Conservation (phyloP, 2,797 vertebrate species). For the Aulostomus chinensis region DNA sequence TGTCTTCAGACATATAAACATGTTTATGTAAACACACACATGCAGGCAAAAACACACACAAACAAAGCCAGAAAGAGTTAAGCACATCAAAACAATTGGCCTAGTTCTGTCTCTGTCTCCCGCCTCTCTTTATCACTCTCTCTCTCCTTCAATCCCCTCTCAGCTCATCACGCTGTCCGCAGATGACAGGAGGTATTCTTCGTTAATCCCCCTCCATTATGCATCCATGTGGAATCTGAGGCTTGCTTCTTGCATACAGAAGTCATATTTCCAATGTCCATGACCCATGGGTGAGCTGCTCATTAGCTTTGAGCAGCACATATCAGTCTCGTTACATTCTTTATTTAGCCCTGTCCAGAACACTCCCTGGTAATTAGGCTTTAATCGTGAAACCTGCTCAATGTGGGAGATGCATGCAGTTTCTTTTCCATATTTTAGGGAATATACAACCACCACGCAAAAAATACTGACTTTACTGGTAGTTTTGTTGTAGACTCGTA, state of each 20-base stretch:
- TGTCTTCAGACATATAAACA: background rate
- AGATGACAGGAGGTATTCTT: slow-evolving; percentile 77
- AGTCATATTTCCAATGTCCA: slow-evolving; percentile 67
- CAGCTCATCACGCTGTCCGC: slow-evolving; percentile 62
- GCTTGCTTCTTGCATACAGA: slow-evolving; percentile 51
- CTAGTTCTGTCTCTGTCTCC: slow-evolving; percentile 73
- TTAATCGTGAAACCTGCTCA: slow-evolving; percentile 41
- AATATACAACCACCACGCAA: too few species aligned
- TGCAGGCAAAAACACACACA: slow-evolving; percentile 8
- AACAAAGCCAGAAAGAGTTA: slow-evolving; percentile 52
- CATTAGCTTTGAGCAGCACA: slow-evolving; percentile 61
- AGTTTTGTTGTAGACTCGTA: too few species aligned
- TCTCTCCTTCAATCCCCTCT: slow-evolving; percentile 66
- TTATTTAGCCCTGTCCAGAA: slow-evolving; percentile 51
- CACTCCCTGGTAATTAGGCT: slow-evolving; percentile 59
- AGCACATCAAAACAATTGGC: slow-evolving; percentile 71
- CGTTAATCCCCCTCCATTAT: slow-evolving; percentile 73
- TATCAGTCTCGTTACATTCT: slow-evolving; percentile 51
- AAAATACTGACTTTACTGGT: too few species aligned
- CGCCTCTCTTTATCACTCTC: slow-evolving; percentile 58
- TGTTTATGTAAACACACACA: slow-evolving; percentile 13
- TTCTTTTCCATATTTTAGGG: too few species aligned
- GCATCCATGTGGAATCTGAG: slow-evolving; percentile 62
- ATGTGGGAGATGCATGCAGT: slow-evolving; percentile 21
- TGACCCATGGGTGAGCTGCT: slow-evolving; percentile 66